phyloP scores from a whole-genome alignment of 2,797 vertebrate genomes.

The Enteromius viviparus region DNA sequence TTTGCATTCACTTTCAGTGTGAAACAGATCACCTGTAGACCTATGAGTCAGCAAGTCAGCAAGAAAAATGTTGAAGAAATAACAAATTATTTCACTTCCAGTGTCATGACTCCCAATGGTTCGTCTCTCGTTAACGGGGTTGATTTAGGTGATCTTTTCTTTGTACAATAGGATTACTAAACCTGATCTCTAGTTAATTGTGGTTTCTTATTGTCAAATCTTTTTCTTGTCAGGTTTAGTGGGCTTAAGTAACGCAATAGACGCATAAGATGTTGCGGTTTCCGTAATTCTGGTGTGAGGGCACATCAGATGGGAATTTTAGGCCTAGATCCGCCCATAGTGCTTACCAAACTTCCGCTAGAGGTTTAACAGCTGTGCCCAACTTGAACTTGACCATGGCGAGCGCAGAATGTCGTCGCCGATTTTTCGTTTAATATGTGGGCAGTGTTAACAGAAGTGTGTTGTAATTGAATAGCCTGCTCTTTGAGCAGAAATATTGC shows the following conservation, averaged over 20 bases:
- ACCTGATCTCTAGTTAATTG: not conserved
- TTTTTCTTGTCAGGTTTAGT: conserved; percentile 8
- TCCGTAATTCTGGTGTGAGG: not conserved
- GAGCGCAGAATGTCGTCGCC: conserved; percentile 63
- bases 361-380: conserved; percentile 73
- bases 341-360: conserved; percentile 22
- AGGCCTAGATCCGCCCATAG: conserved; percentile 47
- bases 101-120: not conserved
- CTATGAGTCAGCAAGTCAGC: not conserved
- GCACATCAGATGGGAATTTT: conserved; percentile 58
- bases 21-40: not conserved
- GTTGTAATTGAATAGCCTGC: not conserved
- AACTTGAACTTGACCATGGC: conserved; percentile 84
- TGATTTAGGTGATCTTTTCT: not conserved
- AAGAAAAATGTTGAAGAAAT: not conserved
- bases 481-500: not conserved
- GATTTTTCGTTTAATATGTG: not conserved
- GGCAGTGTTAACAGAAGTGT: not conserved
- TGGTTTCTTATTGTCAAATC: conserved; percentile 4
- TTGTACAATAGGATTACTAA: not conserved
- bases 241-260: not conserved
- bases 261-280: conserved; percentile 9
- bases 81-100: not conserved
- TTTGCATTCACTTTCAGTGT: not conserved
- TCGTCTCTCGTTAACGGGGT: not conserved